These are phyloP conservation scores for Leptinotarsa tumamoca DNA, from an alignment of 2,888 invertebrate species.

Conservation along the genomic window DNA sequence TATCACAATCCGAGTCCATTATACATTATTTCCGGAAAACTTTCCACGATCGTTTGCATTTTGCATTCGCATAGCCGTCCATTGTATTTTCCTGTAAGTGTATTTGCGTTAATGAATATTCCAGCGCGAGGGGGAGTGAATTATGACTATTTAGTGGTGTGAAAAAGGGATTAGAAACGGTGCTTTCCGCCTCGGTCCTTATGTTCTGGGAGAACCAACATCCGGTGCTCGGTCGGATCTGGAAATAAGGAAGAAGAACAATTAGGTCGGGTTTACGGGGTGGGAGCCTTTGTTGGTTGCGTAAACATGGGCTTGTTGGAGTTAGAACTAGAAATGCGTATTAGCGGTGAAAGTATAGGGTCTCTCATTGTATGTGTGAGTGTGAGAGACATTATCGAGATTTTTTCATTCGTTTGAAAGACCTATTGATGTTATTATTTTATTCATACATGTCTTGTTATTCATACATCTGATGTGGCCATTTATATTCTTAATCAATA, in stretches of 20 bases:
- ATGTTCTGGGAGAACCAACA: conserved; percentile 37
- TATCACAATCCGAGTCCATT: background rate
- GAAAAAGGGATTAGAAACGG: conserved; percentile 53
- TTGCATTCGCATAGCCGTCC: conserved; percentile 34
- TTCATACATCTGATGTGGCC: too few relatives aligned
- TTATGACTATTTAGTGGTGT: conserved; percentile 52
- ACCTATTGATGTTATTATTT: too few relatives aligned
- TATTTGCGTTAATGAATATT: conserved; percentile 41
- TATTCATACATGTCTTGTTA: too few relatives aligned
- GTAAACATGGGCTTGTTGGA: background rate
- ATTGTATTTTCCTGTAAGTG: conserved; percentile 31
- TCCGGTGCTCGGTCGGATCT: conserved; percentile 33
- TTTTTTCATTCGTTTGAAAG: too few relatives aligned
- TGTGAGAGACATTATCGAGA: too few relatives aligned
- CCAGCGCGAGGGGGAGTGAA: conserved; percentile 44
- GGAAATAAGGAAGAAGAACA: conserved; percentile 22
- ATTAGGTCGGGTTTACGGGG: conserved; percentile 13
- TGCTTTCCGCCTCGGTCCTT: conserved; percentile 41
- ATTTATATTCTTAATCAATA: too few relatives aligned
- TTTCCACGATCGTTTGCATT: conserved; percentile 35
- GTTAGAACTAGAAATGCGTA: background rate
- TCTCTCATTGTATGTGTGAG: too few relatives aligned
- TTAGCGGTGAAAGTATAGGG: too few relatives aligned
- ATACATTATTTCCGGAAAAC: background rate
- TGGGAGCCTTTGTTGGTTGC: background rate